Conservation (phyloP, 1,140 invertebrate genomes). For the fruit fly (Drosophila melanogaster) region Release_6_plus_ISO1_MT NT_033777.3:19459501-19460000, state of each 20-base stretch:
- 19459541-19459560: slow-evolving; percentile 79
- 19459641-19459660: slow-evolving; percentile 25
- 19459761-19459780: slow-evolving; percentile 77
- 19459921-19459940: slow-evolving; percentile 9
- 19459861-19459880: background rate
- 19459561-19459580: slow-evolving; percentile 77
- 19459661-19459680: background rate
- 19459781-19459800: slow-evolving; percentile 74
- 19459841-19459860: slow-evolving; percentile 4
- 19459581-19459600: slow-evolving; percentile 20
- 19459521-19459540: slow-evolving; percentile 42
- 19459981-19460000: slow-evolving; percentile 36
- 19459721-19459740: slow-evolving; percentile 29
- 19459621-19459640: slow-evolving; percentile 16
- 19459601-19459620: slow-evolving; percentile 21
- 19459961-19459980: slow-evolving; percentile 49
- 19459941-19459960: slow-evolving; percentile 37
- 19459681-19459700: background rate
- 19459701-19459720: background rate
- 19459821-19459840: background rate
- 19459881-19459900: background rate
- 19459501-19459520: slow-evolving; percentile 37
- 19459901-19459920: slow-evolving; percentile 13
- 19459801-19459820: slow-evolving; percentile 49
- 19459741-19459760: slow-evolving; percentile 77